A percentile compares a stretch with the other conserved stretches of the same genome.
phyloP scores from a whole-genome alignment of 92 coral and sea anemone species.

The Epizoanthus illoricatus region DNA sequence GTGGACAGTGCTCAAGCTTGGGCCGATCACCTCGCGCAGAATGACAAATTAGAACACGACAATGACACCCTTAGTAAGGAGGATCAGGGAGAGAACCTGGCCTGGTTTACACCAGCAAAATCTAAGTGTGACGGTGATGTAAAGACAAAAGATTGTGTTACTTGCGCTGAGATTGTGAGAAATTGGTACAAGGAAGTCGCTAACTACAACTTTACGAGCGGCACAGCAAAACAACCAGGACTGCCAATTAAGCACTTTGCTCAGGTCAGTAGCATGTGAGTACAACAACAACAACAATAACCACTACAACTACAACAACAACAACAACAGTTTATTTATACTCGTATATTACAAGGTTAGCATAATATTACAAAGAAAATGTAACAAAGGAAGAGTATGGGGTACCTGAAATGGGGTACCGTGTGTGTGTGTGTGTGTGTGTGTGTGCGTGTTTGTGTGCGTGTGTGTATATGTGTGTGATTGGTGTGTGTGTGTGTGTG shows the following conservation, averaged over 20 bases:
- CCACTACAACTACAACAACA: no score
- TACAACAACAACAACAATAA: no score
- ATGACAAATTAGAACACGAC: slow-evolving; percentile 75
- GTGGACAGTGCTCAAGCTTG: slow-evolving; percentile 85
- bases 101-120: slow-evolving; percentile 80
- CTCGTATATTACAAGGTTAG: no score
- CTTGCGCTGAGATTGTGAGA: slow-evolving; percentile 73
- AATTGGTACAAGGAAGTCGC: slow-evolving; percentile 80
- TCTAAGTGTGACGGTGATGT: slow-evolving; percentile 59
- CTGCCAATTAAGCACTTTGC: slow-evolving; percentile 73
- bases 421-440: background rate
- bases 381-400: no score
- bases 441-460: background rate
- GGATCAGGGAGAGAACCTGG: slow-evolving; percentile 85
- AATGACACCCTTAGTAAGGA: slow-evolving; percentile 45
- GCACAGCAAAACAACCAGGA: slow-evolving; percentile 47
- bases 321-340: no score
- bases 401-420: background rate
- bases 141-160: slow-evolving; percentile 61
- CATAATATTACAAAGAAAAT: no score
- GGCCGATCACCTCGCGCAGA: slow-evolving; percentile 85
- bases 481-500: no score
- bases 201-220: slow-evolving; percentile 63
- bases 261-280: slow-evolving; percentile 54
- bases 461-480: no score